Evolutionary conservation across 2,888 invertebrate genomes (phyloP), one percentile per base, ranked within the genome.

Genomic region (Lithophane socia): DNA sequence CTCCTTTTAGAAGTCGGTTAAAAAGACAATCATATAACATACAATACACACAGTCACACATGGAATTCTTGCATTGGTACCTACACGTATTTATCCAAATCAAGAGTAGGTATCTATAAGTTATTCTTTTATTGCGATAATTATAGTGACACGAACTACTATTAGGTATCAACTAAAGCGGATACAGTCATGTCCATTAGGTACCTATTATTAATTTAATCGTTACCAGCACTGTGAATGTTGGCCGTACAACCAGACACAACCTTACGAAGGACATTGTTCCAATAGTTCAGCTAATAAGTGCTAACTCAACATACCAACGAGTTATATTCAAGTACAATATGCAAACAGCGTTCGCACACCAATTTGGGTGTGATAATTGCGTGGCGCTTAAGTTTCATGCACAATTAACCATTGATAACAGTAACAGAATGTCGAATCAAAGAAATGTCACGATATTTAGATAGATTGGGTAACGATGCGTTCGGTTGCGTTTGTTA

Each of bases 221-320:
- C 82, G 83, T 85, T 87, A 84, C 83, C 85, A 89, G 87, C 86
- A 88, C 89, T 91, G 93, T 93, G 93, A 93, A 93, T 93, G 93
- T 93, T 92, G 92, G 89, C 88, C 75, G 80, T 81, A 83, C 83
- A 85, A 87, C 88, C 82, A 83, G 79, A 85, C 80, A 84, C 89
- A 90, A 91, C 91, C 92, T 92, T 91, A 90, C 83, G 89, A 93
- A 93, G 93, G 93, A 92, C 92, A 91, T 75, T 87, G 83, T 78
- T 84, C 83, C 73, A 79, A 82, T 79, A 77, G 58, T 75, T 81
- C 67, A 75, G 79, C 80, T 87, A 86, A 85, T 83, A 84, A 73
- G 75, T 80, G 86, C 81, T 87, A 83, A 88, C 83, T 79, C 52
- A 68, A 72, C 29, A 47, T 37, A 82, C 60, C 77, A 75, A 75